Evolutionary conservation across 2,797 vertebrate species (phyloP).

Genomic region (Petrocephalus schoutedeni): DNA sequence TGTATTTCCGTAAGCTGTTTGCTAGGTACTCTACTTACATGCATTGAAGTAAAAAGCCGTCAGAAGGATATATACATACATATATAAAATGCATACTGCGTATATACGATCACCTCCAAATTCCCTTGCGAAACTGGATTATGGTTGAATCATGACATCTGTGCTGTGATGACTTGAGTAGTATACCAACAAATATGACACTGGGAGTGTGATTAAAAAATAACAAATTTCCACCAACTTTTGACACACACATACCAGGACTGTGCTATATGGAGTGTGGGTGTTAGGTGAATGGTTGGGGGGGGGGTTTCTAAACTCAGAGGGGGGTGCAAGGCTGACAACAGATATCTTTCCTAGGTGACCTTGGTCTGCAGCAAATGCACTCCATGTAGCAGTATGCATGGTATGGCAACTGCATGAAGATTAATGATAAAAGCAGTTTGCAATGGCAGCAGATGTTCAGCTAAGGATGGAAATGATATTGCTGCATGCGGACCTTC

Average conservation of each 20-base stretch:
- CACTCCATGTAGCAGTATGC: not conserved
- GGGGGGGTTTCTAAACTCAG: not conserved
- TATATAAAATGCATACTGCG: not conserved
- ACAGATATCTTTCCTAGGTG: not conserved
- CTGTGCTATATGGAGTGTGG: not conserved
- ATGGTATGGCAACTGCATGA: not conserved
- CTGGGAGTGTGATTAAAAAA: constrained; percentile 35
- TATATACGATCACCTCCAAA: constrained; percentile 33
- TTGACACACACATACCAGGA: not conserved
- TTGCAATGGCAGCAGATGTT: not conserved
- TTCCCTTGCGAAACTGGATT: constrained; percentile 41
- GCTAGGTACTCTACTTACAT: constrained; percentile 29
- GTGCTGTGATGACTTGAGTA: constrained; percentile 25
- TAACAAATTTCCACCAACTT: not conserved
- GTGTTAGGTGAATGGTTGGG: not conserved
- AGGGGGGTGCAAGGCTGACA: not conserved
- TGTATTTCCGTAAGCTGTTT: constrained; percentile 2
- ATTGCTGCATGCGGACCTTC: not conserved
- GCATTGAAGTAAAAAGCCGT: constrained; percentile 31
- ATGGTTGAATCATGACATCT: constrained; percentile 42
- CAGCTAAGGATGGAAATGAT: not conserved
- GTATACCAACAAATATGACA: constrained; percentile 33
- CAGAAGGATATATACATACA: constrained; percentile 25
- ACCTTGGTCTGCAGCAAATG: not conserved
- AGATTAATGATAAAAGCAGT: not conserved